Percentiles rank a stretch among this genome's conserved stretches.
Conservation (phyloP, 2,113 vertebrate genomes). For the Vulpes ferrilata region DNA sequence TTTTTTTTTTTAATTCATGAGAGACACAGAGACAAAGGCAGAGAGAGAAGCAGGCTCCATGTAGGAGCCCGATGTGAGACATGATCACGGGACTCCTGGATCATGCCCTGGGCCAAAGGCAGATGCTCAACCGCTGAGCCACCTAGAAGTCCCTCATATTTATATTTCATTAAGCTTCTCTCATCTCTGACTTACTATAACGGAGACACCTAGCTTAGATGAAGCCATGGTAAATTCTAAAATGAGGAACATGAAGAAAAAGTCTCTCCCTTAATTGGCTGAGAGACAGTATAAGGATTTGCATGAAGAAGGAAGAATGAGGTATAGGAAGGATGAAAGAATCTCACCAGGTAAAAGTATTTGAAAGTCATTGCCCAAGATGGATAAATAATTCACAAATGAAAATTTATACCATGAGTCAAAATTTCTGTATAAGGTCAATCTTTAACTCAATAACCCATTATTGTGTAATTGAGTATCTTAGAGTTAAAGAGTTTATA, state of each 20-base stretch:
- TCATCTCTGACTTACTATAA: not conserved
- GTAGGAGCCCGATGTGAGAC: too few species aligned
- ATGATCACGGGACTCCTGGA: too few species aligned
- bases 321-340: not conserved
- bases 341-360: not conserved
- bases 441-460: not conserved
- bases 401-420: constrained; percentile 10
- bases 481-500: not conserved
- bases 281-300: not conserved
- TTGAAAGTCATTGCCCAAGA: not conserved
- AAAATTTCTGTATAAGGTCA: constrained; percentile 23
- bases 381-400: constrained; percentile 11
- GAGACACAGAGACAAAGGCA: too few species aligned
- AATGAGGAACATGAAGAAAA: not conserved
- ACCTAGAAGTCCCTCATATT: not conserved
- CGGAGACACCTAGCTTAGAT: not conserved
- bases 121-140: too few species aligned
- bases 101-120: too few species aligned
- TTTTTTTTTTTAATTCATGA: too few species aligned
- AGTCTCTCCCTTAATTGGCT: not conserved
- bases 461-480: not conserved
- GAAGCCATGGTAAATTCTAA: not conserved
- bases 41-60: too few species aligned
- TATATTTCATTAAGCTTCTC: not conserved
- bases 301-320: not conserved